Conservation (phyloP, 2,797 vertebrate genomes). For the Meriones psammophilus region DNA sequence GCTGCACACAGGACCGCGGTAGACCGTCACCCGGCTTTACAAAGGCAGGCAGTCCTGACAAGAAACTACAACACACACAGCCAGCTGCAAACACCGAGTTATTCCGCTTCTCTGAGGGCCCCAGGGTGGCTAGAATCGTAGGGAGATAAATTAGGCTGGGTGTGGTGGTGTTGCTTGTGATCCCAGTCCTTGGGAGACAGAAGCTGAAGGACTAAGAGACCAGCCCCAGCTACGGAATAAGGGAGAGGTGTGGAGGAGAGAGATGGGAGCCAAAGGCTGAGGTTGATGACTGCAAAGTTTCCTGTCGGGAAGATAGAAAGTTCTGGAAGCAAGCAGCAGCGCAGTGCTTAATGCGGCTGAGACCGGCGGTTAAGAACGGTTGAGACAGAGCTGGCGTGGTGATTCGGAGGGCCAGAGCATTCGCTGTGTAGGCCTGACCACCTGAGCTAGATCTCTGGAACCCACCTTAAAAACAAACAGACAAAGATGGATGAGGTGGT, state of each 20-base stretch:
- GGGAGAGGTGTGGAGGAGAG: too few species aligned
- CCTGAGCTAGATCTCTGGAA: neutral
- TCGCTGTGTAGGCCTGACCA: neutral
- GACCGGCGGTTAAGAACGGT: neutral
- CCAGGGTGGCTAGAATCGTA: neutral
- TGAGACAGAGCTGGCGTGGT: neutral
- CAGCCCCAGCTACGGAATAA: neutral
- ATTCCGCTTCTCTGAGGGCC: neutral
- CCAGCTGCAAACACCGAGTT: neutral
- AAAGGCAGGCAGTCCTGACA: neutral
- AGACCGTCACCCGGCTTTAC: neutral
- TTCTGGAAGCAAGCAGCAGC: neutral
- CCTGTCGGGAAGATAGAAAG: neutral
- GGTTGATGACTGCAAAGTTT: neutral
- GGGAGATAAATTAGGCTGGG: neutral
- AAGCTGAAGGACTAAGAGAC: neutral
- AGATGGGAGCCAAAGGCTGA: neutral
- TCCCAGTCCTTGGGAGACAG: neutral
- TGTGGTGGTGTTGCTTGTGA: neutral
- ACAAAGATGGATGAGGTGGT: neutral
- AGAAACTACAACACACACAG: neutral
- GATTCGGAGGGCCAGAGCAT: too few species aligned
- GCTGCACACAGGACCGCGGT: fast-evolving
- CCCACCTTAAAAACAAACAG: neutral
- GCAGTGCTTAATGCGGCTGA: neutral